Base-by-base conservation (phyloP, 2,888 invertebrate species). In the Drosophila mulleri region DNA sequence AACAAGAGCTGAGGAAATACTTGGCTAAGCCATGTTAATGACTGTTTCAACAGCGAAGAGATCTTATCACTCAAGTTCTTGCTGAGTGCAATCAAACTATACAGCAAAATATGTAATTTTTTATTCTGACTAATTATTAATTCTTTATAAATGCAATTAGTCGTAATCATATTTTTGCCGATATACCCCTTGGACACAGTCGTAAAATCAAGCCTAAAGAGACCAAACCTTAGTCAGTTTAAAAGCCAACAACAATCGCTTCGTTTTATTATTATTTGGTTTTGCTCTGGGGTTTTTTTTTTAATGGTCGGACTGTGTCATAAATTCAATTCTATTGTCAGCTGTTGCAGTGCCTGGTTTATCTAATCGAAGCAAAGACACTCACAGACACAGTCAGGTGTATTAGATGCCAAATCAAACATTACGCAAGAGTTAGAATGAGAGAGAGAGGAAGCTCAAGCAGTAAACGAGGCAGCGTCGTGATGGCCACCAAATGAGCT, bases 311-410 rank as follows among this genome's bases (percentile, higher is more conserved):
- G 8, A 8, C 23, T 23, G 41, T 47, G 47, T 67, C 67, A 65
- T 77, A 77, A 77, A 75, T 67, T 74, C 53, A 70, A 62, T 77
- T 63, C 45, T 70, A 57, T 61, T 64, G 59, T 23, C 75, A 67
- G 56, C 41, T 52, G 45, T 7, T 47, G 53, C 23, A 37, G 54
- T 42, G 20, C 11, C 32, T 52, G 44, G 42, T 59, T 77, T 77
- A 77, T 77, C 77, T 77, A 77, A 77, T 77, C 77, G 77, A 63
- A 50, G n/a, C 14, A 60, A 2, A 26, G 18, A 48, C 48, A 32
- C 9, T 18, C 6, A 41, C 11, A 59, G 26, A 32, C 12, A 48
- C n/a, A 48, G 18, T 20, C 47, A 52, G 69, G 44, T 70, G 37
- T 54, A 62, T 50, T 57, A 60, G 48, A 60, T 42, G 63, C 32